These are phyloP conservation scores for Andrena fulva DNA, from an alignment of 2,888 invertebrate genomes.

Conservation along the genomic window DNA sequence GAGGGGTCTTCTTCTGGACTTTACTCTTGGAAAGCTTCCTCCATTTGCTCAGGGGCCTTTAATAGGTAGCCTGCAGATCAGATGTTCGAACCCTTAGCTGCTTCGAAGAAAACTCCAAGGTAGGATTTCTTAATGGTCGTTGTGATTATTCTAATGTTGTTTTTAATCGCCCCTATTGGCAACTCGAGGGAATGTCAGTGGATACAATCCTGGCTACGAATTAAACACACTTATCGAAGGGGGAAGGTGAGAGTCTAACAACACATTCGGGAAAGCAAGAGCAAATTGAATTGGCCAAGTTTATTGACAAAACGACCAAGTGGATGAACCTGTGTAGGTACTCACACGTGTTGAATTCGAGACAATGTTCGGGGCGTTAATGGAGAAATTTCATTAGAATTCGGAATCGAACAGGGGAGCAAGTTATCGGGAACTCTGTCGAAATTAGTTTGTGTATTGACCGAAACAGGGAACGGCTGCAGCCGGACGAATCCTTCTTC, in stretches of 20 bases:
- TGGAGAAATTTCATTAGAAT: constrained; percentile 19
- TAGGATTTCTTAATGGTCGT: no score
- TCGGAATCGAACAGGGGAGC: constrained; percentile 2
- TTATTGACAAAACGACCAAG: not conserved
- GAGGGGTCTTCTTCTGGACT: no score
- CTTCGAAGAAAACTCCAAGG: no score
- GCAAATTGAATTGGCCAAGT: not conserved
- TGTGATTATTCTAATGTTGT: no score
- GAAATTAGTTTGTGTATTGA: constrained; percentile 12
- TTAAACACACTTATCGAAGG: not conserved
- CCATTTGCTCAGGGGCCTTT: no score
- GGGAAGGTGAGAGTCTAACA: not conserved
- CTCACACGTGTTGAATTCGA: not conserved
- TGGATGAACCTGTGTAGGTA: not conserved
- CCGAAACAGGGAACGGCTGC: not conserved
- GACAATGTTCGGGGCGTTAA: constrained; percentile 1
- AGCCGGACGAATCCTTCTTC: not conserved
- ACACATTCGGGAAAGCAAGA: not conserved
- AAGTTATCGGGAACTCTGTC: constrained; percentile 19
- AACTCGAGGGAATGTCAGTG: no score
- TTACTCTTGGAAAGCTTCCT: no score
- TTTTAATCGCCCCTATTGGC: no score
- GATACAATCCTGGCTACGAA: not conserved
- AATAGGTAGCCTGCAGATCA: no score
- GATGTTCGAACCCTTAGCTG: no score